Evolutionary conservation across 2,113 vertebrate genomes (phyloP).

Genomic region (Paramisgurnus dabryanus): DNA sequence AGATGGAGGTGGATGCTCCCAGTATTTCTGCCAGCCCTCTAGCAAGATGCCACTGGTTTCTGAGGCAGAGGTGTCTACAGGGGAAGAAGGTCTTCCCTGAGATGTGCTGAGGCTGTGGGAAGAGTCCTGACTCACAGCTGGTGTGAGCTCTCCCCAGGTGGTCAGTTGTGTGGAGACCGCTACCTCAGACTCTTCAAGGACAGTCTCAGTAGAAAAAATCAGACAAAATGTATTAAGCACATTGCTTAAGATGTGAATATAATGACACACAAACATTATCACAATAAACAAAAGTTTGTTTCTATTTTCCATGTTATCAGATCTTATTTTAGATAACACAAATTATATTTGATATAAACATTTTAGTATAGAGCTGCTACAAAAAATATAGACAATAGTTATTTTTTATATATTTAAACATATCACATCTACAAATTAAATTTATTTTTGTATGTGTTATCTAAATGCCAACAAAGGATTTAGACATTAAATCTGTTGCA

Average conservation of each 20-base stretch:
- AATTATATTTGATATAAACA: background rate
- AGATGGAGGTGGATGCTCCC: slow-evolving; percentile 10
- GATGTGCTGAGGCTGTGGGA: too few species aligned
- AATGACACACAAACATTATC: background rate
- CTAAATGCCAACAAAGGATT: too few species aligned
- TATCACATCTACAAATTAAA: background rate
- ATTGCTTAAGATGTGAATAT: too few species aligned
- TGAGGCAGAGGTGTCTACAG: background rate
- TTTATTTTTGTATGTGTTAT: too few species aligned
- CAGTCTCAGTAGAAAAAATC: background rate
- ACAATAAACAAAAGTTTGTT: background rate
- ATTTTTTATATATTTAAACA: background rate
- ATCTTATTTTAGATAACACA: background rate
- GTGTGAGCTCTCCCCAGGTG: slow-evolving; percentile 15
- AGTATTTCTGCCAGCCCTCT: slow-evolving; percentile 30
- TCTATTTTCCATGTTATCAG: slow-evolving; percentile 1
- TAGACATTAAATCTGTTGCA: background rate
- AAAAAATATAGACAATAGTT: background rate
- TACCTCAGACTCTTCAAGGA: background rate
- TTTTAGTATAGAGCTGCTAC: slow-evolving; percentile 4
- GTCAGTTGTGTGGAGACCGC: background rate
- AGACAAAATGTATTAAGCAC: too few species aligned
- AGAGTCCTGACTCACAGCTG: background rate
- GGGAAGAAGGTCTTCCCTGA: too few species aligned
- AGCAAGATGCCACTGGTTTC: background rate